Percentiles rank a stretch among this genome's conserved stretches.
These are phyloP conservation scores for Alcis repandata DNA, from an alignment of 2,888 invertebrate genomes.

Conservation along the genomic window DNA sequence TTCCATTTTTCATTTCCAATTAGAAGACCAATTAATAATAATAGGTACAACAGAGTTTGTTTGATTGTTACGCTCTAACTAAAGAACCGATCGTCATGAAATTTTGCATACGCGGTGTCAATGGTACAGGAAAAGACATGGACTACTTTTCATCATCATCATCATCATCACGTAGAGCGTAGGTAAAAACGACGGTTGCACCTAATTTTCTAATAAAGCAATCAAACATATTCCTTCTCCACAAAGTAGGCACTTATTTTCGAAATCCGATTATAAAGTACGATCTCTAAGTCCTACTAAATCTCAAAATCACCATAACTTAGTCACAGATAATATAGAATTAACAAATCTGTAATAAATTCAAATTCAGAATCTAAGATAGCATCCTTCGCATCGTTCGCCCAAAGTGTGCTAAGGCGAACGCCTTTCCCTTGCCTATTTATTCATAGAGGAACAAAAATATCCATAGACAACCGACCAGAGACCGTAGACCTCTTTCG, in stretches of 20 bases:
- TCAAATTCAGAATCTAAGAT: conserved; percentile 46
- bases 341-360: conserved; percentile 41
- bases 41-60: too few species aligned
- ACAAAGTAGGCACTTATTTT: not conserved
- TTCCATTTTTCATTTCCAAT: too few species aligned
- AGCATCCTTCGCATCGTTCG: conserved; percentile 52
- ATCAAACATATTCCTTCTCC: not conserved
- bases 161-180: too few species aligned
- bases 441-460: conserved; percentile 87
- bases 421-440: conserved; percentile 84
- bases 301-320: conserved; percentile 5
- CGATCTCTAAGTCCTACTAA: not conserved
- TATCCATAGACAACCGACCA: conserved; percentile 78
- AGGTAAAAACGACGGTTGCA: too few species aligned
- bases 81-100: too few species aligned
- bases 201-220: too few species aligned
- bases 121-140: too few species aligned
- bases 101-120: too few species aligned
- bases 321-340: conserved; percentile 5
- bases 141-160: too few species aligned
- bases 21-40: too few species aligned
- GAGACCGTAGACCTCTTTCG: conserved; percentile 52
- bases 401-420: conserved; percentile 84
- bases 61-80: too few species aligned
- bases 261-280: not conserved